A percentile compares a stretch with the other conserved stretches of the same genome.
Evolutionary conservation across 2,113 vertebrate species (phyloP).

Genomic region (Parus major): DNA sequence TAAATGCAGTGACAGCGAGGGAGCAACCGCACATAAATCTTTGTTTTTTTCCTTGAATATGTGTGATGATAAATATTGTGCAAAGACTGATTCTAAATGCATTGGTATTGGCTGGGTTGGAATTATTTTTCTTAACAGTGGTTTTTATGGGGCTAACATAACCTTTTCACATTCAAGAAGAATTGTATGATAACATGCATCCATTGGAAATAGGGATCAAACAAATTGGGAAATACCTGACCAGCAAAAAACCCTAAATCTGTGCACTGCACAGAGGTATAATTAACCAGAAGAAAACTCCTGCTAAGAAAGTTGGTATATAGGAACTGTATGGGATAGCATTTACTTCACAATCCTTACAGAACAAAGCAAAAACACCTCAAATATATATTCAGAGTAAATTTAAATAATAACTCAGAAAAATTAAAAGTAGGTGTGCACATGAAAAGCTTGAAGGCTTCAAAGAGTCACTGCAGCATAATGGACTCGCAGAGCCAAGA

Average conservation of each 20-base stretch:
- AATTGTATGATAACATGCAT: too few relatives aligned
- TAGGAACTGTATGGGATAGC: accelerated
- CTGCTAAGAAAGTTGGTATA: accelerated
- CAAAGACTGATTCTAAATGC: background rate
- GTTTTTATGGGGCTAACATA: background rate
- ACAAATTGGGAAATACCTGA: background rate
- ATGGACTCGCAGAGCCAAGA: accelerated
- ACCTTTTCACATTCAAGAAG: accelerated
- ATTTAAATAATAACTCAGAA: background rate
- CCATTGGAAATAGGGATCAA: background rate
- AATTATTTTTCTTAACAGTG: background rate
- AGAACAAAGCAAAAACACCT: background rate
- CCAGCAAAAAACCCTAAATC: accelerated
- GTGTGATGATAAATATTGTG: background rate
- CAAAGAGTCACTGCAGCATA: accelerated
- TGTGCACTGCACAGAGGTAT: accelerated
- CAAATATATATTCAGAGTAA: accelerated
- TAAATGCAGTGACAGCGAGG: accelerated
- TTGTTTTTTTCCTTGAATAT: accelerated
- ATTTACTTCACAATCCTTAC: accelerated
- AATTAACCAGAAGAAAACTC: background rate
- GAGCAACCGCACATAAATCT: background rate
- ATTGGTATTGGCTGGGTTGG: background rate
- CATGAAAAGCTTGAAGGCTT: accelerated
- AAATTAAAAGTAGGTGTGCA: accelerated